Conservation (phyloP, 2,888 invertebrate genomes). For the Slavum lentiscoides region DNA sequence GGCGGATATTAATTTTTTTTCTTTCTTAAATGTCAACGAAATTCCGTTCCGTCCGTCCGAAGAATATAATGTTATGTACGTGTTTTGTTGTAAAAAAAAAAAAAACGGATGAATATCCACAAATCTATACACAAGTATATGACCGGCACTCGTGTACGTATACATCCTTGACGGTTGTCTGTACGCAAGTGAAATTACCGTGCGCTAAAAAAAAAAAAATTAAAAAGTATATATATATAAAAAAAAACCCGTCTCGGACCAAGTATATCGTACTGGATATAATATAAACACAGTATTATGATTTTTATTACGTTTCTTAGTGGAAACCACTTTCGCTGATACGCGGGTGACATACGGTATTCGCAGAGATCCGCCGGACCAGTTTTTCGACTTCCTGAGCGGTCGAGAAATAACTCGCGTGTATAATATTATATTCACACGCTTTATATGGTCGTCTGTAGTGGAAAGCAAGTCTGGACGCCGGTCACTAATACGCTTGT, state of each 20-base stretch:
- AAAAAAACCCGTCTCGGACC: constrained; percentile 27
- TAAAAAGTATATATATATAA: no score
- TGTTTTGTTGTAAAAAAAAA: neutral
- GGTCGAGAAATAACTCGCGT: neutral
- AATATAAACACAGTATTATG: no score
- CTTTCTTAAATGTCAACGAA: constrained; percentile 5
- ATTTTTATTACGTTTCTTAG: neutral
- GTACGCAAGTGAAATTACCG: constrained; percentile 33
- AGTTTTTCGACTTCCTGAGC: constrained; percentile 50
- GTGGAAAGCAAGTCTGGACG: constrained; percentile 19
- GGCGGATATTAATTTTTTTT: no score
- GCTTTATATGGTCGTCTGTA: neutral
- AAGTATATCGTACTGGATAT: constrained; percentile 4
- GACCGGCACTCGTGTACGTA: no score
- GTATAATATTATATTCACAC: no score
- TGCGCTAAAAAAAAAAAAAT: neutral
- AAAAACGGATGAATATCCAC: neutral
- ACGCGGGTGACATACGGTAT: constrained; percentile 39
- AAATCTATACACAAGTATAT: no score
- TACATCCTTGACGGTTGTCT: neutral
- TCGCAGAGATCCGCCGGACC: constrained; percentile 30
- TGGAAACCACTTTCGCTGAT: constrained; percentile 44
- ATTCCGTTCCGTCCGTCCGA: neutral
- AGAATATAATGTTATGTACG: no score
- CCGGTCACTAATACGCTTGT: constrained; percentile 9